Conservation (phyloP, 2,888 invertebrate genomes). For the Epinotia brunnichana region DNA sequence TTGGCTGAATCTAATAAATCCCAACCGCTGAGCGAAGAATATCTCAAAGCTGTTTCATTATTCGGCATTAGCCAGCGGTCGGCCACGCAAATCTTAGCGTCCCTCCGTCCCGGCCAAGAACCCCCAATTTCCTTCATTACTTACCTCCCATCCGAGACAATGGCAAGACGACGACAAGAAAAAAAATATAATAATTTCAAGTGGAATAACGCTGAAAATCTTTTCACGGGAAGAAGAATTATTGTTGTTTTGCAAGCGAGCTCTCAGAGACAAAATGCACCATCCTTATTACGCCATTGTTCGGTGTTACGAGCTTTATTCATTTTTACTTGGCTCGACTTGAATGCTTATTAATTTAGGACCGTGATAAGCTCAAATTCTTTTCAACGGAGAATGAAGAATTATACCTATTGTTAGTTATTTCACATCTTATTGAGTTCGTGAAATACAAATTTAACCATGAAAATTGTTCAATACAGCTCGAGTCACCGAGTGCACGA, state of each 20-base stretch:
- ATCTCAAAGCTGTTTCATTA: conserved; percentile 81
- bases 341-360: conserved; percentile 84
- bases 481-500: conserved; percentile 44
- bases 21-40: conserved; percentile 70
- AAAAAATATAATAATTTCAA: conserved; percentile 83
- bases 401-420: conserved; percentile 79
- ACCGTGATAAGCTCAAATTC: conserved; percentile 82
- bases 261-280: conserved; percentile 83
- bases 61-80: conserved; percentile 78
- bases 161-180: conserved; percentile 82
- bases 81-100: conserved; percentile 80
- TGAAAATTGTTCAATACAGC: conserved; percentile 46
- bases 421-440: conserved; percentile 75
- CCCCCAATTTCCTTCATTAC: conserved; percentile 84
- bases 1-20: conserved; percentile 78
- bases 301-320: conserved; percentile 83
- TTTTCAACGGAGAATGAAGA: conserved; percentile 80
- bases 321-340: conserved; percentile 84
- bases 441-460: conserved; percentile 53
- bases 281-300: conserved; percentile 83
- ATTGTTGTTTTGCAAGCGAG: conserved; percentile 84
- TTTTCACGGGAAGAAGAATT: conserved; percentile 82
- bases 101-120: conserved; percentile 72
- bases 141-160: conserved; percentile 83
- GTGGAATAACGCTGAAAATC: conserved; percentile 84